Base-by-base conservation (phyloP, 2,113 vertebrate species). In the Laterallus jamaicensis region DNA sequence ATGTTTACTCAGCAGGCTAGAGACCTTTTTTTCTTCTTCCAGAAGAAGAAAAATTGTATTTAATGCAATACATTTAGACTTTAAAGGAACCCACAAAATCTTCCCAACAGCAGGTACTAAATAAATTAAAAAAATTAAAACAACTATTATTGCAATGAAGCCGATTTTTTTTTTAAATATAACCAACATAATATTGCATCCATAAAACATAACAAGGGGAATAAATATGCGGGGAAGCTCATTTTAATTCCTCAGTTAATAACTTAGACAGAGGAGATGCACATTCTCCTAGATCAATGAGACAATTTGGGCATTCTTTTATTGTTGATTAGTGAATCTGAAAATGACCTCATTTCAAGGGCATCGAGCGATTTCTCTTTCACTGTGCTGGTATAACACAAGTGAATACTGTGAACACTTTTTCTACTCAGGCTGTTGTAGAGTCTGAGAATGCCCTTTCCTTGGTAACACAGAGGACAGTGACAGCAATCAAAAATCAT, bases 1-100 rank as follows among this genome's bases (percentile, higher is more conserved):
- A 98, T 98, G 98, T 97, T 98, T 98, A 97, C 96, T 96, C 95
- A 97, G 97, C 95, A 97, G 90, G 93, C 96, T 96, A 94, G 81
- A 96, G 94, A 91, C 68, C 2, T 24, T 58, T 94, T 39, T 56
- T 40, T 92, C 47, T 39, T 56, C 35, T 56, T 49, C n/a, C 63
- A 64, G 95, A 97, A 91, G 35, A 35, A 35, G 35, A 35, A 35
- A 35, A 35, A 35, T 35, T 35, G 84, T 86, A 79, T 94, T 97
- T 97, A 96, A 84, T 91, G 93, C 31, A 94, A 49, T 92, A 82
- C 40, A 93, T 82, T 96, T 94, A 95, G 84, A 69, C 62, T 91
- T 97, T 96, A 96, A 92, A 97, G 89, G 74, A 96, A 88, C 19
- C 29, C 37, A 75, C 60, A 97, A 96, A 96, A 95, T 96, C 50